Conservation (phyloP, 2,113 vertebrate species). For the Semnopithecus entellus region DNA sequence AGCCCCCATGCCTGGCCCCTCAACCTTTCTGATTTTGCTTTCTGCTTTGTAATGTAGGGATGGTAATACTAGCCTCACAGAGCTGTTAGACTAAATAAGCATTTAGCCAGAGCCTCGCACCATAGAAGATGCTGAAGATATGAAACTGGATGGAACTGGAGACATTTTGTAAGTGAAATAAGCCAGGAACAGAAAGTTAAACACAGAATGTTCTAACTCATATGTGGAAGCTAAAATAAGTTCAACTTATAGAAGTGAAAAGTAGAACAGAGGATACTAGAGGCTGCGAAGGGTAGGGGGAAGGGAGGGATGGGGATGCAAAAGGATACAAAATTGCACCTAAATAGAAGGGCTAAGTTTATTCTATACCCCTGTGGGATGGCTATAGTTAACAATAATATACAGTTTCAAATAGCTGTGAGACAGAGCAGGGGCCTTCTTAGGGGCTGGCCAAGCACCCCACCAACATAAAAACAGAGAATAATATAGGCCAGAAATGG, state of each 20-base stretch:
- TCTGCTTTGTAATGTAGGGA: not conserved
- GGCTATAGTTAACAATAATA: not conserved
- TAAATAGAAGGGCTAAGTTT: not conserved
- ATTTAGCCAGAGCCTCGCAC: not conserved
- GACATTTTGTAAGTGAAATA: not conserved
- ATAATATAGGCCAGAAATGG: too few relatives aligned
- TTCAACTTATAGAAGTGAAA: not conserved
- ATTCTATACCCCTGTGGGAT: not conserved
- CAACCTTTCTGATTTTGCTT: not conserved
- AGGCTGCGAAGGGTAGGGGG: not conserved
- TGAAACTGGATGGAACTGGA: not conserved
- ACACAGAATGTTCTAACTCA: not conserved
- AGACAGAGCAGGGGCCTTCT: too few relatives aligned
- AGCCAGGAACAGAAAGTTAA: not conserved
- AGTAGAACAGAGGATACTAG: not conserved
- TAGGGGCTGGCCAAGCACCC: too few relatives aligned
- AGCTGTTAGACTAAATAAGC: not conserved
- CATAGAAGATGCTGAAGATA: not conserved
- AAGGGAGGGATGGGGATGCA: not conserved
- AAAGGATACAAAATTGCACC: not conserved
- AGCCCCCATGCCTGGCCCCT: not conserved
- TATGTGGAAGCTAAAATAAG: not conserved
- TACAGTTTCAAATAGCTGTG: not conserved
- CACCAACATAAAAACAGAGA: too few relatives aligned
- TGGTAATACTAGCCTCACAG: not conserved